These are phyloP conservation scores for Archaeoteleia sp. DNA, from an alignment of 2,888 invertebrate genomes.

Conservation along the genomic window DNA sequence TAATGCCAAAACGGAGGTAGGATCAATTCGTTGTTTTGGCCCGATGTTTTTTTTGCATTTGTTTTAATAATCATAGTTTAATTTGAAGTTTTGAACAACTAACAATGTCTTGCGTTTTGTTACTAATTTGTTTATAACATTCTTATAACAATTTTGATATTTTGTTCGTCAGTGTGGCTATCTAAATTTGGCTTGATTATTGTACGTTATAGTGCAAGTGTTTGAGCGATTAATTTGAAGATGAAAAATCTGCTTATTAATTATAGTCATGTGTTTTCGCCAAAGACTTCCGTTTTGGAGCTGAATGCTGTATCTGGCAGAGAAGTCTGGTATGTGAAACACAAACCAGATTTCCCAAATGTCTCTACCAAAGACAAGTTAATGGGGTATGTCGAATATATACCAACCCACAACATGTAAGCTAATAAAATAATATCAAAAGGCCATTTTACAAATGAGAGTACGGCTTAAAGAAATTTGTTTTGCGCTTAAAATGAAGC, in stretches of 20 bases:
- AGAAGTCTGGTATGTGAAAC: constrained; percentile 35
- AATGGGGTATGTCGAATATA: constrained; percentile 23
- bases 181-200: not conserved
- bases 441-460: no score
- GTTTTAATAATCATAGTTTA: not conserved
- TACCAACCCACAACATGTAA: constrained; percentile 8
- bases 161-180: not conserved
- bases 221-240: not conserved
- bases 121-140: no score
- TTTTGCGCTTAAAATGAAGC: no score
- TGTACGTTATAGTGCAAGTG: not conserved
- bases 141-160: not conserved
- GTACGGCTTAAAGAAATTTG: no score
- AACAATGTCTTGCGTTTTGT: not conserved
- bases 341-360: constrained; percentile 53
- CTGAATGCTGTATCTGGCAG: constrained; percentile 15
- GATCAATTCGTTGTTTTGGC: constrained; percentile 33
- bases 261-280: constrained; percentile 19
- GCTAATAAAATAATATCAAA: constrained; percentile 16
- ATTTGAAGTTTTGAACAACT: not conserved
- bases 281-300: constrained; percentile 24
- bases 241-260: constrained; percentile 13
- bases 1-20: constrained; percentile 49
- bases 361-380: constrained; percentile 38
- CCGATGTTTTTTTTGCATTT: constrained; percentile 22